These are phyloP conservation scores for Carcinoscorpius rotundicauda DNA, from an alignment of 1,140 invertebrate species.

Conservation along the genomic window DNA sequence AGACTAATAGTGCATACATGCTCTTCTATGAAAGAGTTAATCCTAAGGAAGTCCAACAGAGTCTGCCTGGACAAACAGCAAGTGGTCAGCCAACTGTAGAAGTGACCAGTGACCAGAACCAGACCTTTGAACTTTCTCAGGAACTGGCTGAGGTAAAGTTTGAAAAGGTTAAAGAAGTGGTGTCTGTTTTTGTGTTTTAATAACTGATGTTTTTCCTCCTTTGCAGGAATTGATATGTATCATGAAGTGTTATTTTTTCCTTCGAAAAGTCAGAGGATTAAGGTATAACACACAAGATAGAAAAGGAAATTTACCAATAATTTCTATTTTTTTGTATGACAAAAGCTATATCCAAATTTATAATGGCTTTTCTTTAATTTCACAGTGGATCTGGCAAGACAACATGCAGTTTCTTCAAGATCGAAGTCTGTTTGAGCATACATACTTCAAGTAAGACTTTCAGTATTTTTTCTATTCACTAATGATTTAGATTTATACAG, in stretches of 20 bases:
- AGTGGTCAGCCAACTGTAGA: conserved; percentile 24
- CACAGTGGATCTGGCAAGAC: conserved; percentile 80
- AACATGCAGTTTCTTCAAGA: conserved; percentile 90
- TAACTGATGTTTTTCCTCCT: too few relatives aligned
- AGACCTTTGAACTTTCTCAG: conserved; percentile 49
- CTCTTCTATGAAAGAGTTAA: conserved; percentile 74
- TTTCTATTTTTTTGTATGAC: too few relatives aligned
- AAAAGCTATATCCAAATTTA: too few relatives aligned
- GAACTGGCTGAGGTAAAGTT: conserved; percentile 50
- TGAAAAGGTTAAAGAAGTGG: neutral
- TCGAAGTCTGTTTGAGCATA: conserved; percentile 90
- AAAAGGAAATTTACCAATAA: too few relatives aligned
- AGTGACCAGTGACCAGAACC: conserved; percentile 23
- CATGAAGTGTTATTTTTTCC: too few relatives aligned
- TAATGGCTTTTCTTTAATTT: neutral
- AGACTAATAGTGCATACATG: conserved; percentile 94
- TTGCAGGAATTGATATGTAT: too few relatives aligned
- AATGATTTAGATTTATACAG: too few relatives aligned
- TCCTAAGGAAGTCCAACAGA: conserved; percentile 10
- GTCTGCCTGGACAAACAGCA: conserved; percentile 1
- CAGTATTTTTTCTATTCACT: neutral
- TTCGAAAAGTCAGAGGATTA: too few relatives aligned
- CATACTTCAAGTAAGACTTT: conserved; percentile 69
- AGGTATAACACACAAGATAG: too few relatives aligned
- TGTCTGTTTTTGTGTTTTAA: too few relatives aligned